These are phyloP conservation scores for Hucho hucho DNA, from an alignment of 2,113 vertebrate genomes.

Conservation along the genomic window DNA sequence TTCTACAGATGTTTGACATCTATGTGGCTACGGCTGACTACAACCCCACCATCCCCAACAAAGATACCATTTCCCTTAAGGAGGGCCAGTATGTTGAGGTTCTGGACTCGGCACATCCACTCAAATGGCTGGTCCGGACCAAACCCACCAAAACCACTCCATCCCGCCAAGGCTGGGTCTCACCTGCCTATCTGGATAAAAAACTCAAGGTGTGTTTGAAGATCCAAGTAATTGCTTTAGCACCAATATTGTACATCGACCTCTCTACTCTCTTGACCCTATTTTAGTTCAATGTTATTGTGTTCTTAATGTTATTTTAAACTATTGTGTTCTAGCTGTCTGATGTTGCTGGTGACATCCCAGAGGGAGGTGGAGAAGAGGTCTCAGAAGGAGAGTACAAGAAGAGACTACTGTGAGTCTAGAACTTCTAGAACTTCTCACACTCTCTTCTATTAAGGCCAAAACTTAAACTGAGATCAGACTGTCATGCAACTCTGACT, in stretches of 20 bases:
- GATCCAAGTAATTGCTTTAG: not conserved
- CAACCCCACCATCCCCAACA: conserved; percentile 75
- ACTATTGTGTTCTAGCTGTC: conserved; percentile 74
- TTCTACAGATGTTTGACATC: conserved; percentile 92
- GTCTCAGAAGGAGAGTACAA: conserved; percentile 92
- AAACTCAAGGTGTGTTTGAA: conserved; percentile 82
- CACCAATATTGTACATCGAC: not conserved
- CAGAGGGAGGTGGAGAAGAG: conserved; percentile 81
- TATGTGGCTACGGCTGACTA: conserved; percentile 94
- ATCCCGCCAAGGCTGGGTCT: conserved; percentile 96
- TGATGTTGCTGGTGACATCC: conserved; percentile 79
- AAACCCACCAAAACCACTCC: conserved; percentile 94
- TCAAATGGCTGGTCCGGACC: conserved; percentile 96
- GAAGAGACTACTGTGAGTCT: conserved; percentile 82
- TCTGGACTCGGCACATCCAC: conserved; percentile 90
- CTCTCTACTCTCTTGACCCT: not conserved
- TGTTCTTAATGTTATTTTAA: not conserved
- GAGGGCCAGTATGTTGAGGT: conserved; percentile 97
- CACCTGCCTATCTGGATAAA: conserved; percentile 93
- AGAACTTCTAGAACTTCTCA: too few species aligned
- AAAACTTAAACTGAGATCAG: too few species aligned
- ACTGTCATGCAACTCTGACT: too few species aligned
- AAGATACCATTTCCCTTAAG: conserved; percentile 86
- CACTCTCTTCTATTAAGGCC: too few species aligned
- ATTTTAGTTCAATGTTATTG: not conserved